phyloP scores from a whole-genome alignment of 2,797 vertebrate species.

The Hydrophis major region DNA sequence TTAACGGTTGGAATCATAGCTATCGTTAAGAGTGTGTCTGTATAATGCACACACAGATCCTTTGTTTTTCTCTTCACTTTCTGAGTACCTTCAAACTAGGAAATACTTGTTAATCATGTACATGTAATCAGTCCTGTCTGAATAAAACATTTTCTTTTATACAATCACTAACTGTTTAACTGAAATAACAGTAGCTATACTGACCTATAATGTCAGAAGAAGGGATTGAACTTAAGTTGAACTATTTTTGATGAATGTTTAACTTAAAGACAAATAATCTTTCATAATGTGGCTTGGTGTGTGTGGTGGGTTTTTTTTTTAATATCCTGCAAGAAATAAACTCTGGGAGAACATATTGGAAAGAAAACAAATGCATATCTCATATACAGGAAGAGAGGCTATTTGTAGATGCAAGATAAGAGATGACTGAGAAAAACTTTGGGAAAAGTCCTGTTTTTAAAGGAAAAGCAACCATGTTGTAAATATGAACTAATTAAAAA shows the following conservation, averaged over 20 bases:
- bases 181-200: constrained; percentile 49
- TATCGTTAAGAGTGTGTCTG: neutral
- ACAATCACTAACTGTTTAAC: constrained; percentile 11
- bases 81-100: neutral
- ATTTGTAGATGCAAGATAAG: constrained; percentile 68
- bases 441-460: constrained; percentile 37
- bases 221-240: constrained; percentile 61
- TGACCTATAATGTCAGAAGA: constrained; percentile 38
- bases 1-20: neutral
- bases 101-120: neutral
- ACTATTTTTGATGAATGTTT: constrained; percentile 60
- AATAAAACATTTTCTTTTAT: neutral
- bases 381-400: constrained; percentile 63
- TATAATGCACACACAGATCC: neutral
- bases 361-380: constrained; percentile 59
- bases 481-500: constrained; percentile 63
- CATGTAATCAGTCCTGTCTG: neutral
- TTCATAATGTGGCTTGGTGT: constrained; percentile 59
- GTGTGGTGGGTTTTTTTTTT: constrained; percentile 3
- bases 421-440: constrained; percentile 41
- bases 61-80: neutral
- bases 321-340: constrained; percentile 67
- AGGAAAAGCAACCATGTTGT: constrained; percentile 35
- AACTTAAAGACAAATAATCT: constrained; percentile 40
- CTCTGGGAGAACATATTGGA: constrained; percentile 58